These are phyloP conservation scores for Thalassarche chlororhynchos DNA, from an alignment of 2,113 vertebrate genomes.

Conservation along the genomic window DNA sequence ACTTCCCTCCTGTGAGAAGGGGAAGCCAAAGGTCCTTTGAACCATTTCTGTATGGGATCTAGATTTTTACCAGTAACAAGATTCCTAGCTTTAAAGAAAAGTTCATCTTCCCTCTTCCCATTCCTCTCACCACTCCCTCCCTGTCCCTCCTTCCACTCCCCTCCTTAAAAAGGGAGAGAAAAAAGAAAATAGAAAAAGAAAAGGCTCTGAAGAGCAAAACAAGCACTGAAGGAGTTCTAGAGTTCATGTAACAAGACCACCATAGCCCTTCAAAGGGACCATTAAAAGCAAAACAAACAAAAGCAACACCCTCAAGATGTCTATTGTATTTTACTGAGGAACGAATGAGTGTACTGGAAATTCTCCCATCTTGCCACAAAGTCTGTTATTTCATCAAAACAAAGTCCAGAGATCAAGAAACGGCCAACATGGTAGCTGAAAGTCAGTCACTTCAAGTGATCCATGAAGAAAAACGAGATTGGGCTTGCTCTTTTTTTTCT, in stretches of 20 bases:
- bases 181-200: slow-evolving; percentile 14
- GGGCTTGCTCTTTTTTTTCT: background rate
- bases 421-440: slow-evolving; percentile 17
- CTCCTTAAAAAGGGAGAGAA: background rate
- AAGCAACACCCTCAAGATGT: slow-evolving; percentile 49
- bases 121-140: background rate
- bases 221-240: slow-evolving; percentile 9
- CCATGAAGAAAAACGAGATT: slow-evolving; percentile 10
- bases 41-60: slow-evolving; percentile 24
- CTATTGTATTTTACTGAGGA: slow-evolving; percentile 58
- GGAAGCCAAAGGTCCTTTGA: slow-evolving; percentile 52
- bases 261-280: slow-evolving; percentile 44
- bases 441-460: slow-evolving; percentile 25
- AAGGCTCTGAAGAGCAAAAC: slow-evolving; percentile 46
- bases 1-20: slow-evolving; percentile 41
- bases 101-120: background rate
- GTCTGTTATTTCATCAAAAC: slow-evolving; percentile 32
- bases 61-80: slow-evolving; percentile 33
- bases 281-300: slow-evolving; percentile 62
- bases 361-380: slow-evolving; percentile 34
- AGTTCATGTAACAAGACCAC: slow-evolving; percentile 50
- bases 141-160: background rate
- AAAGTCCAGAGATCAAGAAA: slow-evolving; percentile 48
- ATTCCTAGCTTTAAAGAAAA: slow-evolving; percentile 15
- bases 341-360: slow-evolving; percentile 45